Conservation (phyloP, 2,888 invertebrate genomes). For the Pandemis heparana region DNA sequence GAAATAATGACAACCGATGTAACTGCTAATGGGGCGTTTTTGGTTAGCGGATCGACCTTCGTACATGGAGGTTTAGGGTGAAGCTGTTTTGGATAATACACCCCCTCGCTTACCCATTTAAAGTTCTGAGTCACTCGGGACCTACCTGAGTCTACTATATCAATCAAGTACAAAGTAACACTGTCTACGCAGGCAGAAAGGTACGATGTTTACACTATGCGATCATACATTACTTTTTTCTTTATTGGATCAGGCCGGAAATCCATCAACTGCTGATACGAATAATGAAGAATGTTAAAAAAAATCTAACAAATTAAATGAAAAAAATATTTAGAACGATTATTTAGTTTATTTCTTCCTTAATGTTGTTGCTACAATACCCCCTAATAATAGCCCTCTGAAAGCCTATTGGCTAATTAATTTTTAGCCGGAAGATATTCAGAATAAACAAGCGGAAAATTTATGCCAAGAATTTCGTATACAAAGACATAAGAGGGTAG, state of each 20-base stretch:
- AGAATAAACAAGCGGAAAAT: not conserved
- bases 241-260: conserved; percentile 3
- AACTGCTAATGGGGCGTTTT: conserved; percentile 15
- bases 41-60: conserved; percentile 2
- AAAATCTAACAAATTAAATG: too few relatives aligned
- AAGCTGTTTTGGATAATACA: conserved; percentile 8
- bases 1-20: conserved; percentile 38
- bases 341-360: too few relatives aligned
- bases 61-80: not conserved
- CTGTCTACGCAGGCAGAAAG: conserved; percentile 26
- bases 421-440: not conserved
- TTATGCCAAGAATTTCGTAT: not conserved
- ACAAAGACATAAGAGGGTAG: not conserved
- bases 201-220: conserved; percentile 2
- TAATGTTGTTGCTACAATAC: too few relatives aligned
- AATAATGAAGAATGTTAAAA: not conserved
- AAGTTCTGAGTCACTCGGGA: conserved; percentile 41
- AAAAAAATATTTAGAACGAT: too few relatives aligned
- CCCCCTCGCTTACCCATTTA: conserved; percentile 40
- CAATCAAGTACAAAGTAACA: conserved; percentile 31
- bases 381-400: not conserved
- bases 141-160: conserved; percentile 38
- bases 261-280: not conserved
- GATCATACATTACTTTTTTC: conserved; percentile 11
- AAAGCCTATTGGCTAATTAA: not conserved